phyloP scores from a whole-genome alignment of 2,888 invertebrate genomes.

The Drosophila acutilabella region DNA sequence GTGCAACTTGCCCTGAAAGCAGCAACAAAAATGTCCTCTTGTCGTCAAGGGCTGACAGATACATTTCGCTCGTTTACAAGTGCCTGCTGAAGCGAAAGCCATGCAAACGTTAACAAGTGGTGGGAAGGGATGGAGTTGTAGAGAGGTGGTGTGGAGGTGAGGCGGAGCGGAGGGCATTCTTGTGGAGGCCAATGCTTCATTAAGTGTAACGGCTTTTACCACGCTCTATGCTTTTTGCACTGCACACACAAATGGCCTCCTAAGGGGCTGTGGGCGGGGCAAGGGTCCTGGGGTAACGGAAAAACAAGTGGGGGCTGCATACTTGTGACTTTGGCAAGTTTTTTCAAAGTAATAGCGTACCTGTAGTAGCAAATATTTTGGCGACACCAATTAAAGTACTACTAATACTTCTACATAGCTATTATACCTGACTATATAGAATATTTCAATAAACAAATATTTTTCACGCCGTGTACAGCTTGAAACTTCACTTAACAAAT shows the following conservation, averaged over 20 bases:
- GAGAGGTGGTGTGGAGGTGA: not conserved
- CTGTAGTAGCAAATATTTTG: constrained; percentile 15
- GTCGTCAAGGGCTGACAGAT: constrained; percentile 56
- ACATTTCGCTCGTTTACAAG: constrained; percentile 57
- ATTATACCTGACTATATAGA: not conserved
- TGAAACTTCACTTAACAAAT: not conserved
- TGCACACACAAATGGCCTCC: constrained; percentile 44
- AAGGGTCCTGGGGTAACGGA: constrained; percentile 3
- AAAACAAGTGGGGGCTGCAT: constrained; percentile 19
- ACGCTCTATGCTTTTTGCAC: constrained; percentile 41
- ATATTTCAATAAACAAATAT: not conserved
- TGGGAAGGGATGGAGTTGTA: not conserved
- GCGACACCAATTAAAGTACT: not conserved
- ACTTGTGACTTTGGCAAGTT: constrained; percentile 26
- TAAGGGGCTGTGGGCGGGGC: not conserved
- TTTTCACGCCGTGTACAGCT: not conserved
- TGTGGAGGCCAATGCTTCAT: constrained; percentile 73
- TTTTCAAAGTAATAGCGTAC: constrained; percentile 1
- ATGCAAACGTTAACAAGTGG: constrained; percentile 16
- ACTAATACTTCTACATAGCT: not conserved
- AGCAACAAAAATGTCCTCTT: constrained; percentile 46
- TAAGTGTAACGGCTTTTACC: constrained; percentile 63
- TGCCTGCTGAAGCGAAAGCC: constrained; percentile 55
- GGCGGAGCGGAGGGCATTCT: constrained; percentile 28
- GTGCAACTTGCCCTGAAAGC: constrained; percentile 65